phyloP scores from a whole-genome alignment of 2,888 invertebrate genomes.

The Torymus auratus region DNA sequence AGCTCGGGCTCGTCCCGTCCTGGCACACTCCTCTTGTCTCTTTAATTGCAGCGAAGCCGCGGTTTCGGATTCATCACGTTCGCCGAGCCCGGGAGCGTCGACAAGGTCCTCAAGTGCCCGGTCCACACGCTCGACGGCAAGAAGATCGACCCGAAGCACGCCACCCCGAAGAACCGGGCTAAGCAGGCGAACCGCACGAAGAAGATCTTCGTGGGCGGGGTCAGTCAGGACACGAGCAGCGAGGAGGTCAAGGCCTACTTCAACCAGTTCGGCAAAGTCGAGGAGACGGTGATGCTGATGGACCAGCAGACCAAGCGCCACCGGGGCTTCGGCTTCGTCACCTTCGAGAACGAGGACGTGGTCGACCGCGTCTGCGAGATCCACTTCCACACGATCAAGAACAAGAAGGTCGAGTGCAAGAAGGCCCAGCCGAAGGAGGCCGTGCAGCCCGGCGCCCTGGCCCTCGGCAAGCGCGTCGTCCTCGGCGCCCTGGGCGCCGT shows the following conservation, averaged over 20 bases:
- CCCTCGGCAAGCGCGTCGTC: conserved; percentile 84
- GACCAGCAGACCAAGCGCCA: conserved; percentile 95
- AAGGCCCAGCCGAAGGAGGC: conserved; percentile 95
- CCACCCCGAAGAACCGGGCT: conserved; percentile 92
- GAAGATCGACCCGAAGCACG: conserved; percentile 96
- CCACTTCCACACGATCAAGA: conserved; percentile 94
- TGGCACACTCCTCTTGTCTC: conserved; percentile 14
- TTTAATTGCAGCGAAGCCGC: conserved; percentile 89
- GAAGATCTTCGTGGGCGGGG: conserved; percentile 95
- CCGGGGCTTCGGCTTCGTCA: conserved; percentile 93
- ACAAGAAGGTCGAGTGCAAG: conserved; percentile 94
- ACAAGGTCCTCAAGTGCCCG: conserved; percentile 93
- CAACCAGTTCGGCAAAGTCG: conserved; percentile 92
- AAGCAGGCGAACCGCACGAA: conserved; percentile 91
- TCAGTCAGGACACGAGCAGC: conserved; percentile 93
- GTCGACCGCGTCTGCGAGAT: conserved; percentile 96
- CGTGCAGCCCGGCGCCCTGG: conserved; percentile 84
- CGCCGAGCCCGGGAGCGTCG: conserved; percentile 92
- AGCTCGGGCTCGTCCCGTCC: background rate
- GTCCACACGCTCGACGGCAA: conserved; percentile 95
- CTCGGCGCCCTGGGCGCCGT: conserved; percentile 83
- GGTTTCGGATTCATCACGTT: conserved; percentile 97
- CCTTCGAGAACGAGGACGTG: conserved; percentile 93
- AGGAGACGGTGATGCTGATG: conserved; percentile 95
- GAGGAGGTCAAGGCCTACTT: conserved; percentile 94